Percentiles rank a stretch among this genome's conserved stretches.
phyloP scores from a whole-genome alignment of 2,888 invertebrate genomes.

The Acrobasis repandana region DNA sequence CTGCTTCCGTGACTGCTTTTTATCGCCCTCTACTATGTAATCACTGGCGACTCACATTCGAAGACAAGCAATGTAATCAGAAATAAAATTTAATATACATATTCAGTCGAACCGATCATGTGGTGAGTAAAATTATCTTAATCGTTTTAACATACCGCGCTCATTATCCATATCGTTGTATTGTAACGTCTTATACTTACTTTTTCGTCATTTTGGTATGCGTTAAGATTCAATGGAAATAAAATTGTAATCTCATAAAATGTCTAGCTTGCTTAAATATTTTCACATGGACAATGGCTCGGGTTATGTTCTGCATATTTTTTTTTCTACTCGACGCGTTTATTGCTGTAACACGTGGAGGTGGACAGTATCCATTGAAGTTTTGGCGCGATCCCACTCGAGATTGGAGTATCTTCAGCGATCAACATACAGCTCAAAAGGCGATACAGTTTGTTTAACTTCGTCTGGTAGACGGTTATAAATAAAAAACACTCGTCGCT shows the following conservation, averaged over 20 bases:
- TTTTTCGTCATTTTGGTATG: neutral
- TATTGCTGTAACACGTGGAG: neutral
- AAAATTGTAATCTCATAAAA: neutral
- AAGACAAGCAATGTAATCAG: neutral
- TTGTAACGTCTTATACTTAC: neutral
- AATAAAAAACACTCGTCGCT: constrained; percentile 43
- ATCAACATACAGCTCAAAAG: constrained; percentile 24
- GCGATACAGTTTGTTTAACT: constrained; percentile 1
- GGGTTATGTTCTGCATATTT: constrained; percentile 1
- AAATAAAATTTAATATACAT: neutral
- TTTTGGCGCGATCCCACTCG: constrained; percentile 34
- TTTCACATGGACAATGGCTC: neutral
- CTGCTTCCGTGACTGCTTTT: too few species aligned
- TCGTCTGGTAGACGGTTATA: constrained; percentile 31
- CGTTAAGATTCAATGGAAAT: neutral
- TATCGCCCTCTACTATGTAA: constrained; percentile 37
- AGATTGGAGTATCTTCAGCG: constrained; percentile 7
- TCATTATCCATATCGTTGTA: neutral
- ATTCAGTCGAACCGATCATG: neutral
- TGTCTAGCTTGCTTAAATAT: neutral
- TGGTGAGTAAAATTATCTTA: neutral
- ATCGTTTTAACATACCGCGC: neutral
- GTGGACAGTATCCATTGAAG: constrained; percentile 42
- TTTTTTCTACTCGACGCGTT: neutral
- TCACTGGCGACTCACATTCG: neutral